Conservation (phyloP, 1,140 invertebrate genomes). For the Drosophila willistoni region DNA sequence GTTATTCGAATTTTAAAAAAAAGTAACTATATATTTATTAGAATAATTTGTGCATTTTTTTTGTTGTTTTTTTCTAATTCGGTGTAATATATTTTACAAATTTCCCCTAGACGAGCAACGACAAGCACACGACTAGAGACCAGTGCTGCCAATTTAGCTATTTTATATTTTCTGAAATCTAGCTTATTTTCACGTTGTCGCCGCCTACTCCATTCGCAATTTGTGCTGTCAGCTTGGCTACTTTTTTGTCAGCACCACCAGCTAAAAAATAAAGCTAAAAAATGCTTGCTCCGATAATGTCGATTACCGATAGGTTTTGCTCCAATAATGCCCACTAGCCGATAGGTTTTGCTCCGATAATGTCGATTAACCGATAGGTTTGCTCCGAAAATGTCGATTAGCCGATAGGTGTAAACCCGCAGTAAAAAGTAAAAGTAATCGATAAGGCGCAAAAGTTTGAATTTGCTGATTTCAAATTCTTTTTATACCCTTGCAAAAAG, state of each 20-base stretch:
- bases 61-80: conserved; percentile 45
- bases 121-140: conserved; percentile 54
- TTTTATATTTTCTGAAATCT: too few species aligned
- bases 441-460: neutral
- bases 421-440: neutral
- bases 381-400: too few species aligned
- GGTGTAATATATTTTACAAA: conserved; percentile 67
- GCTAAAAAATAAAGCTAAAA: neutral
- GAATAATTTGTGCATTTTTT: conserved; percentile 66
- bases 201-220: conserved; percentile 30
- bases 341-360: too few species aligned
- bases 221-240: conserved; percentile 1
- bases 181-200: conserved; percentile 33
- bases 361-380: too few species aligned
- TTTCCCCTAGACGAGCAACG: conserved; percentile 55
- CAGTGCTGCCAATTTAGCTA: too few species aligned
- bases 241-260: neutral
- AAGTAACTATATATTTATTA: conserved; percentile 24
- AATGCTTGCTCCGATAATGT: neutral
- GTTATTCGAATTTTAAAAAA: conserved; percentile 21
- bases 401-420: neutral
- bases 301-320: too few species aligned
- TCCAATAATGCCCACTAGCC: too few species aligned
- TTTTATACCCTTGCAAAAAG: too few species aligned
- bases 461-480: neutral